Conservation (phyloP, 1,140 invertebrate species). For the Drosophila biarmipes region DNA sequence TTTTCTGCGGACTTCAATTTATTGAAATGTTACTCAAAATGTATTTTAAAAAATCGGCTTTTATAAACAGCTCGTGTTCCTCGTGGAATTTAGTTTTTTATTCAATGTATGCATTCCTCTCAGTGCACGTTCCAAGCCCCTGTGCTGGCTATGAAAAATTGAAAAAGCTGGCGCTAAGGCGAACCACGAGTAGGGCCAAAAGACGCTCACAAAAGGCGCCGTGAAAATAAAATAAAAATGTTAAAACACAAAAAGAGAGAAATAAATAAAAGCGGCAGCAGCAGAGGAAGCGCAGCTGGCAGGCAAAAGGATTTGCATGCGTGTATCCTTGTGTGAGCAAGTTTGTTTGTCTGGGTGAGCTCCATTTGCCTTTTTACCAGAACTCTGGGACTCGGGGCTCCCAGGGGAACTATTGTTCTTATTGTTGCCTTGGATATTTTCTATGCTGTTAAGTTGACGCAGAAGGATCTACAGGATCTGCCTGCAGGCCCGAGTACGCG, state of each 20-base stretch:
- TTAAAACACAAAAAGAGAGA: conserved; percentile 55
- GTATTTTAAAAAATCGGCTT: too few species aligned
- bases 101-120: background rate
- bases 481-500: conserved; percentile 32
- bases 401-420: conserved; percentile 81
- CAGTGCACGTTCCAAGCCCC: conserved; percentile 24
- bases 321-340: conserved; percentile 40
- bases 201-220: conserved; percentile 76
- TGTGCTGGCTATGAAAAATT: conserved; percentile 54
- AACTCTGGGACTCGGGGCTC: conserved; percentile 54
- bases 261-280: conserved; percentile 33
- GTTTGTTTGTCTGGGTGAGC: conserved; percentile 28
- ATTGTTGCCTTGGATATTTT: conserved; percentile 83
- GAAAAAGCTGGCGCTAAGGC: conserved; percentile 62
- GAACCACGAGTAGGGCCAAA: conserved; percentile 55
- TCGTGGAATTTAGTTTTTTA: background rate
- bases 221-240: conserved; percentile 79
- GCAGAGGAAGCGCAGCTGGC: conserved; percentile 60
- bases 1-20: too few species aligned
- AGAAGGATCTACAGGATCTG: conserved; percentile 77
- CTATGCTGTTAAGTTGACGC: conserved; percentile 82
- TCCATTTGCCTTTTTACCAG: conserved; percentile 72
- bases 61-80: too few species aligned
- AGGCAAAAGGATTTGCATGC: conserved; percentile 80
- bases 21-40: too few species aligned